Percentiles rank a stretch among this genome's conserved stretches.
phyloP scores from a whole-genome alignment of 2,888 invertebrate genomes.

The Cetonia aurata region DNA sequence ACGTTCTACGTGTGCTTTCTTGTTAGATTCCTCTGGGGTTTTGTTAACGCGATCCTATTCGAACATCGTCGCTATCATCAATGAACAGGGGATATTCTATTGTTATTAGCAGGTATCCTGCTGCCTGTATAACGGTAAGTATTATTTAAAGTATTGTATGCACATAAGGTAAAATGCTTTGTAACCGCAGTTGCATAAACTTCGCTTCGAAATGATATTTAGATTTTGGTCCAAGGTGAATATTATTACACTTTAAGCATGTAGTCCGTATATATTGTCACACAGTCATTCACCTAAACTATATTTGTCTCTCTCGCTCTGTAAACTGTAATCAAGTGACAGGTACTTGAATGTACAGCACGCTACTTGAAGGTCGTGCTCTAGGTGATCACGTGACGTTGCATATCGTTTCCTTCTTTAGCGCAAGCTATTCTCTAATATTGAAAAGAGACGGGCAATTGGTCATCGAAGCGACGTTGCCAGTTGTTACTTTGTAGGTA shows the following conservation, averaged over 20 bases:
- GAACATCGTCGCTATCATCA: constrained; percentile 24
- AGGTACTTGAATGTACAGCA: constrained; percentile 64
- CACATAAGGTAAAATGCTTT: constrained; percentile 13
- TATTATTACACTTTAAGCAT: constrained; percentile 48
- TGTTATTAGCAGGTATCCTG: constrained; percentile 31
- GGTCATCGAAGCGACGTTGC: constrained; percentile 31
- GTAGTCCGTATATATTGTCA: constrained; percentile 49
- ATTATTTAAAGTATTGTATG: constrained; percentile 12
- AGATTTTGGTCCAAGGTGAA: constrained; percentile 62
- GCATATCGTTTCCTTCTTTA: constrained; percentile 50
- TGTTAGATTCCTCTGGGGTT: constrained; percentile 2
- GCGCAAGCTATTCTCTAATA: neutral
- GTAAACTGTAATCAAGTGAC: constrained; percentile 58
- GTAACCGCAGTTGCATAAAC: constrained; percentile 45
- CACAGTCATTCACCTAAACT: constrained; percentile 61
- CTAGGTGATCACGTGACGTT: constrained; percentile 67
- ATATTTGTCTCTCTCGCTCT: constrained; percentile 53
- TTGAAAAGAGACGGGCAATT: constrained; percentile 34
- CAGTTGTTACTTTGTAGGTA: constrained; percentile 6
- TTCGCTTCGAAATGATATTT: constrained; percentile 56
- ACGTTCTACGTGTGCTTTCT: constrained; percentile 51
- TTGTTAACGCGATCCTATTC: constrained; percentile 4
- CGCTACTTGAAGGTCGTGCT: constrained; percentile 69
- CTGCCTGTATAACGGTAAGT: constrained; percentile 34
- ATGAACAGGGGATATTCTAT: constrained; percentile 28